Base-by-base conservation (phyloP, 2,113 vertebrate genomes). In the Syngnathoides biaculeatus region DNA sequence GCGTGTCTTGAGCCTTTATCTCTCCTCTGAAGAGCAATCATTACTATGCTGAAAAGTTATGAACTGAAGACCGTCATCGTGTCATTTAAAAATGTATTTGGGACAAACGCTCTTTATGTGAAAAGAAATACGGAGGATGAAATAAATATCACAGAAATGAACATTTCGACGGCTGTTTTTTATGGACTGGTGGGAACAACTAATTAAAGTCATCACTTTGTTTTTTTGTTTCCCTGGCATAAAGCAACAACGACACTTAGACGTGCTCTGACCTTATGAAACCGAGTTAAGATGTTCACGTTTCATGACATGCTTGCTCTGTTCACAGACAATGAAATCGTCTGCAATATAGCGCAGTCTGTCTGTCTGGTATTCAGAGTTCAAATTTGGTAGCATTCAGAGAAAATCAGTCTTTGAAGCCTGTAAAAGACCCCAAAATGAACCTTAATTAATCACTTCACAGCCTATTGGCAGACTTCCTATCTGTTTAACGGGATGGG, bases 11-110 rank as follows among this genome's bases (percentile, higher is more conserved):
- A 59, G 40, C 35, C 9, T 68, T 80, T 74, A 53, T 57, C 58
- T 71, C 50, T 45, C 68, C 70, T 67, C 68, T 64, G 69, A 57
- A 68, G 66, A 19, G 50, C 20, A 45, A 69, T 22, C 59, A 53
- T 79, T 66, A 79, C 77, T 17, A 55, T 20, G 38, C 71, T 9
- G 55, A 79, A 72, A 80, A 20, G 43, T 77, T 53, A 47, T 59
- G 68, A 78, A 60, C 52, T 60, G 35, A 26, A 67, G 68, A 62
- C 63, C 71, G 53, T 71, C 38, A 40, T 38, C 45, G 60, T 58
- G 64, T 66, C 24, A 19, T 70, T 68, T 56, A 11, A 27, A 64
- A 24, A 43, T 26, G 60, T 0, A 35, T 39, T 74, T 56, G 63
- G 13, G 11, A 19, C 56, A 8, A 65, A 65, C 19, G 22, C 13